phyloP scores from a whole-genome alignment of 1,140 invertebrate species.

The Cyrtorhinus lividipennis region DNA sequence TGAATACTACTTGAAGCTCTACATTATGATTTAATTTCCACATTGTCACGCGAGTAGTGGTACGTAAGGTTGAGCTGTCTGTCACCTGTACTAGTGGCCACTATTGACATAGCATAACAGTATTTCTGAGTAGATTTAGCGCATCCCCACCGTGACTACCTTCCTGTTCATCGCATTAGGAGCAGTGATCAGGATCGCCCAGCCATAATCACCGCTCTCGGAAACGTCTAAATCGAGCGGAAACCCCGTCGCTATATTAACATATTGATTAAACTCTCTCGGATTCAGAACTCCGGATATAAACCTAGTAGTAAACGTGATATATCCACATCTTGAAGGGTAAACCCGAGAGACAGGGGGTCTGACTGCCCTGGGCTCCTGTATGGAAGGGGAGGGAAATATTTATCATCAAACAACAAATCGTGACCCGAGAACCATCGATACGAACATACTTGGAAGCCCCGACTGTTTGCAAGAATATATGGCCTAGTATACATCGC shows the following conservation, averaged over 20 bases:
- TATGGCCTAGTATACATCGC: not conserved
- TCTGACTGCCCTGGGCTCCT: too few species aligned
- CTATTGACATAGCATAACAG: too few species aligned
- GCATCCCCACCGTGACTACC: too few species aligned
- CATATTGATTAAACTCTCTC: not conserved
- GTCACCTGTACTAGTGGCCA: too few species aligned
- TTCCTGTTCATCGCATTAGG: too few species aligned
- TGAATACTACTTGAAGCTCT: too few species aligned
- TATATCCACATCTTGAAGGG: not conserved
- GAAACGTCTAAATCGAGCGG: not conserved
- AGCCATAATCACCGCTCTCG: too few species aligned
- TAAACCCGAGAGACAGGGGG: not conserved
- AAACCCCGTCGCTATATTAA: not conserved
- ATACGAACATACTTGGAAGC: not conserved
- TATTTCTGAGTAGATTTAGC: too few species aligned
- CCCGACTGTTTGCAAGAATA: not conserved
- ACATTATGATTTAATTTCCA: too few species aligned
- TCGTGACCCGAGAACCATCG: not conserved
- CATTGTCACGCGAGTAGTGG: too few species aligned
- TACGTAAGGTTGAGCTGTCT: too few species aligned
- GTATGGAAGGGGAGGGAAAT: not conserved
- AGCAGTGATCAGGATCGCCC: too few species aligned
- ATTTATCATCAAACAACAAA: constrained; percentile 7
- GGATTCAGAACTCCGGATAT: not conserved
- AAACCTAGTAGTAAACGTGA: not conserved